Conservation (phyloP, 1,140 invertebrate genomes). For the Varroa destructor region DNA sequence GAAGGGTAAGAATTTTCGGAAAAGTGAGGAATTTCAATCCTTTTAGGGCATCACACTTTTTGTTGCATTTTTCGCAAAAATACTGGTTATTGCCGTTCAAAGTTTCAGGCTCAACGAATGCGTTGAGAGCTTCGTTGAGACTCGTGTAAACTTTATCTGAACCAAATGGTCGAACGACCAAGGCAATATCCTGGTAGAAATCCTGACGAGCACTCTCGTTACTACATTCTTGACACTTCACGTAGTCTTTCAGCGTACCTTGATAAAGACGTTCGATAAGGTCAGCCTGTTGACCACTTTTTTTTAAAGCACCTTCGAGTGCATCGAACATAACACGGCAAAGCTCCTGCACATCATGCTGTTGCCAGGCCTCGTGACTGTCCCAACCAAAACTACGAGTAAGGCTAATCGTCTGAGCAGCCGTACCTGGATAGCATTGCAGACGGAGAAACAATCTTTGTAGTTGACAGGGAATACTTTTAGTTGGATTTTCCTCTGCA, state of each 20-base stretch:
- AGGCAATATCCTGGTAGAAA: constrained; percentile 72
- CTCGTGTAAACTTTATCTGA: constrained; percentile 61
- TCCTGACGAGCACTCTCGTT: constrained; percentile 70
- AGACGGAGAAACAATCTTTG: constrained; percentile 75
- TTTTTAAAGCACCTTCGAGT: constrained; percentile 68
- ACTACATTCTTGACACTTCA: constrained; percentile 73
- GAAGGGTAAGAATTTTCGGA: constrained; percentile 72
- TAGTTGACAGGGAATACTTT: constrained; percentile 71
- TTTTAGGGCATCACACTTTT: constrained; percentile 81
- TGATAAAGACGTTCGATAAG: constrained; percentile 64
- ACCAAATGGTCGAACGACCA: constrained; percentile 72
- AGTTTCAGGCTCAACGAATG: constrained; percentile 72
- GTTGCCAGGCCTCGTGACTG: constrained; percentile 74
- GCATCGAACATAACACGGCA: constrained; percentile 86
- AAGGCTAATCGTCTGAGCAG: constrained; percentile 73
- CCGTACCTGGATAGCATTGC: constrained; percentile 49
- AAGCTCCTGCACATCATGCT: constrained; percentile 82
- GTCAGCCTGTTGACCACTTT: constrained; percentile 60
- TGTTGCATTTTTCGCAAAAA: constrained; percentile 71
- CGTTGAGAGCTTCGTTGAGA: constrained; percentile 66
- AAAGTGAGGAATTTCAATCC: constrained; percentile 74
- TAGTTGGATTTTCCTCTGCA: constrained; percentile 43
- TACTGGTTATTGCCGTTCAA: constrained; percentile 78
- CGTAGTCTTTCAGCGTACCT: constrained; percentile 76
- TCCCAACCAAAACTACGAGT: constrained; percentile 85